Conservation (phyloP, 1,140 invertebrate species). For the Berghia stephanieae region DNA sequence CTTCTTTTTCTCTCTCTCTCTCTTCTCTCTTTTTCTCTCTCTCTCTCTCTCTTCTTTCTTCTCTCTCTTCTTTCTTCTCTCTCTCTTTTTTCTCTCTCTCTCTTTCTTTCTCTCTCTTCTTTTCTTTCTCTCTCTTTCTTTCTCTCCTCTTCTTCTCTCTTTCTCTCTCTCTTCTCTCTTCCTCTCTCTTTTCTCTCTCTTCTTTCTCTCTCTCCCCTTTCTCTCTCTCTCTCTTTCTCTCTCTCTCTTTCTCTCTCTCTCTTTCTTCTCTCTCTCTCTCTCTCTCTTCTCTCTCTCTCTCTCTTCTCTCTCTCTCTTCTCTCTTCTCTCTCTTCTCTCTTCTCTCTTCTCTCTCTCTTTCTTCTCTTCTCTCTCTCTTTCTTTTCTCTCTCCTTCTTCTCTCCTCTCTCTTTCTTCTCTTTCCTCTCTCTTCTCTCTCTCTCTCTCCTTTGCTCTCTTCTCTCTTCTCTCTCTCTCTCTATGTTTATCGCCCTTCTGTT, state of each 20-base stretch:
- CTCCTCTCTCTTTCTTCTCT: neutral
- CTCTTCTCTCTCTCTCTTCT: neutral
- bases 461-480: neutral
- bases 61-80: slow-evolving; percentile 1
- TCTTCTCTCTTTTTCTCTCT: slow-evolving; percentile 25
- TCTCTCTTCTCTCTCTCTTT: neutral
- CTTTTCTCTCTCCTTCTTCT: slow-evolving; percentile 1
- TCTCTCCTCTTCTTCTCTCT: slow-evolving; percentile 30
- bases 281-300: slow-evolving; percentile 10
- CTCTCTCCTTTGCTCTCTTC: neutral
- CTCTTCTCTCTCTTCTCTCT: neutral
- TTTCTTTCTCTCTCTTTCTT: slow-evolving; percentile 36
- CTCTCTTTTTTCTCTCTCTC: neutral
- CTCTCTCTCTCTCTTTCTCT: slow-evolving; percentile 3
- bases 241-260: neutral
- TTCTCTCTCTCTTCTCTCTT: neutral
- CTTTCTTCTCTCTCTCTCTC: neutral
- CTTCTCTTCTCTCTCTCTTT: neutral
- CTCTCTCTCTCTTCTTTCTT: slow-evolving; percentile 23
- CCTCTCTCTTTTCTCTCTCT: neutral
- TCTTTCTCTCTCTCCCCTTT: neutral
- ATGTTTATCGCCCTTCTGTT: neutral
- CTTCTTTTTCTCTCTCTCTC: slow-evolving; percentile 30
- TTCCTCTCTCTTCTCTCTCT: neutral
- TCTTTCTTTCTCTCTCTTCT: slow-evolving; percentile 28